Conservation (phyloP, 2,113 vertebrate species). For the Henicopernis longicauda region DNA sequence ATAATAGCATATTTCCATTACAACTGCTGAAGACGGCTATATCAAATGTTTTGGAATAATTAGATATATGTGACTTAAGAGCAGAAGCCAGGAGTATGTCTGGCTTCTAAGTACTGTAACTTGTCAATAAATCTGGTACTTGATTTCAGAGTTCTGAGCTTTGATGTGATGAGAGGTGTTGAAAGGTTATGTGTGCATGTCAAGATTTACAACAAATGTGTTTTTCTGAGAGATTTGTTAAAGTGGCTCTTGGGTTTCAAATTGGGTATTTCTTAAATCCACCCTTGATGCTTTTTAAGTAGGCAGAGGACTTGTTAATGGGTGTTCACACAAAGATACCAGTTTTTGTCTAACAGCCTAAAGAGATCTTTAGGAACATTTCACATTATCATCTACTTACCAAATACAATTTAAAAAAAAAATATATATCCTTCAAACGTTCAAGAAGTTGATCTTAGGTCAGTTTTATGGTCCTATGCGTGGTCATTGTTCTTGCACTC, state of each 20-base stretch:
- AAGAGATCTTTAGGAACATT: background rate
- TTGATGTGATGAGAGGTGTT: background rate
- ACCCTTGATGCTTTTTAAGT: background rate
- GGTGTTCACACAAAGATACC: background rate
- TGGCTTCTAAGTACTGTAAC: constrained; percentile 27
- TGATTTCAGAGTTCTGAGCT: background rate
- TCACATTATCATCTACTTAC: background rate
- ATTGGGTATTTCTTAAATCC: background rate
- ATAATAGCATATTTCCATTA: background rate
- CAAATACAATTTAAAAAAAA: background rate
- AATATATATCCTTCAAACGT: background rate
- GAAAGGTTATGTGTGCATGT: background rate
- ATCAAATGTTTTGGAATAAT: background rate
- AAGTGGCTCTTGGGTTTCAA: background rate
- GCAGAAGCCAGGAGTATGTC: background rate
- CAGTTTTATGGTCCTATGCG: background rate
- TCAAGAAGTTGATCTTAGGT: background rate
- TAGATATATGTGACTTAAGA: background rate
- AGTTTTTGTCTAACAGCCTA: background rate
- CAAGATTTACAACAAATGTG: accelerated
- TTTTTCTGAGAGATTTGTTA: background rate
- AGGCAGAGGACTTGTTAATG: background rate
- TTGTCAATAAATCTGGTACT: constrained; percentile 56
- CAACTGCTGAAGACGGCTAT: background rate
- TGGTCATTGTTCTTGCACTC: background rate